Percentiles rank a stretch among this genome's conserved stretches.
Evolutionary conservation across 2,888 invertebrate species (phyloP).

Genomic region (Agrotis ipsilon): DNA sequence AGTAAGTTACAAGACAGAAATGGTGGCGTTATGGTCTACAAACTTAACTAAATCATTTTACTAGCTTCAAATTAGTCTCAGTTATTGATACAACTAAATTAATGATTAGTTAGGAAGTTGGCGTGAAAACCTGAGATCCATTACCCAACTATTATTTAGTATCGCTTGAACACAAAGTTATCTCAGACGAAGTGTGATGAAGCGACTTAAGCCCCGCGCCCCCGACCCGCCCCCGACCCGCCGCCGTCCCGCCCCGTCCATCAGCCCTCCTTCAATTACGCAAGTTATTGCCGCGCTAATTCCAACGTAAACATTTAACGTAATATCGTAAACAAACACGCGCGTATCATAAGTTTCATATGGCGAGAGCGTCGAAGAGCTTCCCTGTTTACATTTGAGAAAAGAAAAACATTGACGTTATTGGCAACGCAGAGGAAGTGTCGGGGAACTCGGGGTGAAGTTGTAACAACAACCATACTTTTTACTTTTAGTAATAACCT

Average conservation of each 20-base stretch:
- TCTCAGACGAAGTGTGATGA: constrained; percentile 40
- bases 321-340: constrained; percentile 50
- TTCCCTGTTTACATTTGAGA: constrained; percentile 19
- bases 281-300: constrained; percentile 54
- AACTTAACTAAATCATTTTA: not conserved
- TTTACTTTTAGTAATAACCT: not conserved
- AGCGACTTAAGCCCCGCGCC: constrained; percentile 25
- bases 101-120: not conserved
- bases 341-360: constrained; percentile 37
- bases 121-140: constrained; percentile 2
- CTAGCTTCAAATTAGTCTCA: not conserved
- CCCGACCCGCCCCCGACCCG: too few species aligned
- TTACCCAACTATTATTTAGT: constrained; percentile 3
- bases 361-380: constrained; percentile 5
- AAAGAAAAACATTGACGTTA: constrained; percentile 35
- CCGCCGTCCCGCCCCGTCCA: not conserved
- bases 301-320: constrained; percentile 51
- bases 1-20: too few species aligned
- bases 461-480: constrained; percentile 3
- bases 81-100: constrained; percentile 14
- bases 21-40: not conserved
- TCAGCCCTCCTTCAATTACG: constrained; percentile 48
- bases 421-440: constrained; percentile 16
- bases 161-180: constrained; percentile 33
- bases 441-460: not conserved